Percentiles rank a stretch among this genome's conserved stretches.
Conservation (phyloP, 2,888 invertebrate species). For the Xestia xanthographa region DNA sequence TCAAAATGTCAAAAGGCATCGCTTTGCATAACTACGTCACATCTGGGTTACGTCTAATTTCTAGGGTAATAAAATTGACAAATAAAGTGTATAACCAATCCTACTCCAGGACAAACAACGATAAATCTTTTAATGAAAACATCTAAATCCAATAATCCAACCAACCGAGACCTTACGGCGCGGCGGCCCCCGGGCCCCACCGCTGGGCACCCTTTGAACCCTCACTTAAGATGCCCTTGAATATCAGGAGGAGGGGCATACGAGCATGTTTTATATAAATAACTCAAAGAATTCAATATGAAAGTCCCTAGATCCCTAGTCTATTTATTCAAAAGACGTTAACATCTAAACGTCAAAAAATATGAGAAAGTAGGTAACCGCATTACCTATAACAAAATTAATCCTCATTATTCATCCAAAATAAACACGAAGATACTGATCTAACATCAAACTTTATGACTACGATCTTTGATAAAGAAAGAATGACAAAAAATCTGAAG, state of each 20-base stretch:
- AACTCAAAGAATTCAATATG: slow-evolving; percentile 33
- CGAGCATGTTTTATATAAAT: slow-evolving; percentile 35
- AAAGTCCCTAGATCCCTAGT: neutral
- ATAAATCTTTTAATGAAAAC: slow-evolving; percentile 61
- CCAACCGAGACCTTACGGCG: slow-evolving; percentile 53
- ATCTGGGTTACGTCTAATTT: slow-evolving; percentile 18
- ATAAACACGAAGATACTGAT: slow-evolving; percentile 41
- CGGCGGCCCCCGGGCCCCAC: slow-evolving; percentile 40
- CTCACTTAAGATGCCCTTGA: slow-evolving; percentile 60
- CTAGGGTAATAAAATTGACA: neutral
- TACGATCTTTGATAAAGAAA: slow-evolving; percentile 49
- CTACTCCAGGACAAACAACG: slow-evolving; percentile 35
- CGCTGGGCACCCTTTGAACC: slow-evolving; percentile 49
- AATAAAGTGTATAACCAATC: slow-evolving; percentile 43
- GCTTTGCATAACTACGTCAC: neutral
- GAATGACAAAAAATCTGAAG: slow-evolving; percentile 63
- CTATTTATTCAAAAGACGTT: slow-evolving; percentile 7
- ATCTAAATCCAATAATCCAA: slow-evolving; percentile 64
- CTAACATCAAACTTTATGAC: slow-evolving; percentile 45
- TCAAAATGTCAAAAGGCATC: slow-evolving; percentile 15
- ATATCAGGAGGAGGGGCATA: slow-evolving; percentile 42
- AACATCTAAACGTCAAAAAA: neutral
- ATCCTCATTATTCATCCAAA: slow-evolving; percentile 33
- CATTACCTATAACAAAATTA: neutral
- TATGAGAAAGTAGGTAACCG: neutral